Conservation (phyloP, 2,113 vertebrate genomes). For the Poeciliopsis turrubarensis region DNA sequence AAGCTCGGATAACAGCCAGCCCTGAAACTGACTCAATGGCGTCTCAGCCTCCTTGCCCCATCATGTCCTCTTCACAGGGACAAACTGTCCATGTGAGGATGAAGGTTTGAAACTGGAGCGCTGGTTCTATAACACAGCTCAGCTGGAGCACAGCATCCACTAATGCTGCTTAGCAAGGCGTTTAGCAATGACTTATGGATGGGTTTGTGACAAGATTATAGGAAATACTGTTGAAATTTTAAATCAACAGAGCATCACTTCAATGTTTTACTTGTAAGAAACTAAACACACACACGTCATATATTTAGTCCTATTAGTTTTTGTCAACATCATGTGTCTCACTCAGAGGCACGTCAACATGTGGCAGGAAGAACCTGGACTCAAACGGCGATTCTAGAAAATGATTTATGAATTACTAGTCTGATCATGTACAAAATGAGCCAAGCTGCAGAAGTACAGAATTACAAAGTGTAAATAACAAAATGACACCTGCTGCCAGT, state of each 20-base stretch:
- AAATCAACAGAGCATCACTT: neutral
- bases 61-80: neutral
- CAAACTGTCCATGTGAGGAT: neutral
- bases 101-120: neutral
- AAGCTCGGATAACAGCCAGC: conserved; percentile 30
- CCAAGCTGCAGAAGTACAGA: too few relatives aligned
- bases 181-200: too few relatives aligned
- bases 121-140: neutral
- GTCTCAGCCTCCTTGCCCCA: conserved; percentile 24
- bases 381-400: neutral
- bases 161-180: neutral
- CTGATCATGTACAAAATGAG: too few relatives aligned
- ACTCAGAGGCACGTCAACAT: neutral
- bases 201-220: too few relatives aligned
- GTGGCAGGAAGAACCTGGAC: neutral
- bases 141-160: neutral
- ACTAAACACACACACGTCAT: neutral
- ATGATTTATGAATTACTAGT: too few relatives aligned
- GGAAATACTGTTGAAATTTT: neutral
- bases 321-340: neutral
- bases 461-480: too few relatives aligned
- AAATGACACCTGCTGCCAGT: too few relatives aligned
- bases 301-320: neutral
- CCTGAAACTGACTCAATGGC: conserved; percentile 25
- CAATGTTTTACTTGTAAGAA: neutral